These are phyloP conservation scores for Cottoperca gobio DNA, from an alignment of 2,797 vertebrate species.

Conservation along the genomic window DNA sequence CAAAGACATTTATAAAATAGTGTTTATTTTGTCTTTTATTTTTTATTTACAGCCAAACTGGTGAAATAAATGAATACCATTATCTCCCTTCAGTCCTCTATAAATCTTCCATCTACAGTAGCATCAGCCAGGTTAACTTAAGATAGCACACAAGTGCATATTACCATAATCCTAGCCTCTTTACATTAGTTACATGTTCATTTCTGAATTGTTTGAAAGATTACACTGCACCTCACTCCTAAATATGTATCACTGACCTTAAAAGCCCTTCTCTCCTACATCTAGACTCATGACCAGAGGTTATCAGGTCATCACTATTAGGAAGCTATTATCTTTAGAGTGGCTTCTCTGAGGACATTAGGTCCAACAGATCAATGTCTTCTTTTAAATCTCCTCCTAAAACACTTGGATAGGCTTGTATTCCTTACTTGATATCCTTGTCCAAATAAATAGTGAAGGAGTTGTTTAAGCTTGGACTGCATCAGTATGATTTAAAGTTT, in stretches of 20 bases:
- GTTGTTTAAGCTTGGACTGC: constrained; percentile 35
- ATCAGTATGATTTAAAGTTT: constrained; percentile 32
- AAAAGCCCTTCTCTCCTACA: background rate
- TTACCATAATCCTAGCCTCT: background rate
- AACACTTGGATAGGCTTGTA: background rate
- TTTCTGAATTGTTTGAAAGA: background rate
- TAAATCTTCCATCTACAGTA: background rate
- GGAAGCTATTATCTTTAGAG: constrained; percentile 9
- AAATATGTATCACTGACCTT: constrained; percentile 12
- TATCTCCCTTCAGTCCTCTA: background rate
- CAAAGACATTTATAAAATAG: background rate
- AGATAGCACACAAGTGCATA: background rate
- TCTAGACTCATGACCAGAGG: constrained; percentile 33
- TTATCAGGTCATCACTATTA: constrained; percentile 45
- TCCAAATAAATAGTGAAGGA: constrained; percentile 1
- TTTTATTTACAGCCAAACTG: background rate
- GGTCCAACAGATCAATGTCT: constrained; percentile 28
- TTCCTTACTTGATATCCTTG: constrained; percentile 14
- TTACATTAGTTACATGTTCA: background rate
- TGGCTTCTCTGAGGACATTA: constrained; percentile 39
- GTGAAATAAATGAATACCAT: background rate
- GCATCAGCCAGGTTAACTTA: background rate
- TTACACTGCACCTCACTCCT: background rate
- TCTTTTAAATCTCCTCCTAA: constrained; percentile 21
- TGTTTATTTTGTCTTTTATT: background rate